Base-by-base conservation (phyloP, 1,140 invertebrate species). In the Lepidostoma basale region DNA sequence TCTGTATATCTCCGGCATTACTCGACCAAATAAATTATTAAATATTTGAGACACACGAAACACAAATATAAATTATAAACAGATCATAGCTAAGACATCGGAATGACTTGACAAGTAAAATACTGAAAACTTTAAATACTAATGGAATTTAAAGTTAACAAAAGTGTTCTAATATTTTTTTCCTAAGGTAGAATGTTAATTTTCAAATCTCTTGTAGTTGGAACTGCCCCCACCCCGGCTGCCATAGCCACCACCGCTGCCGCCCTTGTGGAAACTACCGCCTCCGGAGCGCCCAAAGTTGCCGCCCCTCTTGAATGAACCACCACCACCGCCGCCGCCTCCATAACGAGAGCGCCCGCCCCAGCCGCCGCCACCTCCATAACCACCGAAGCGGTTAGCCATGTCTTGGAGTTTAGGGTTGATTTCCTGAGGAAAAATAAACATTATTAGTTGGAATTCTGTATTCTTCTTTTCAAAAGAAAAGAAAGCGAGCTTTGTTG, bases 321-420 rank as follows among this genome's bases (percentile, higher is more conserved):
- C 76, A 45, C 77, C 74, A 36, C 79, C 79, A 20, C 79, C 78
- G 39, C 72, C 68, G 1, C 80, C 79, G 23, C 77, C 76, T 23
- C 79, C 79, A 39, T 77, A 82, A 26, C 80, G 73, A 62, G 76
- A 81, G 22, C 81, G 36, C 22, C 70, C 79, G 69, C 81, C 81
- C 80, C 81, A 82, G 30, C 84, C 81, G 12, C 81, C 81, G 39
- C 83, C 84, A 16, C 84, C 83, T 67, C 84, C 84, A 14, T 83
- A 82, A 62, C 81, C 79, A 59, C 76, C 76, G 72, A 77, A 83
- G 30, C 85, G 81, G 36, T 83, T 83, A 22, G 85, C 85, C 81
- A 87, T 81, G 36, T 82, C 82, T 76, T 86, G 84, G 36, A 86
- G 75, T 63, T 85, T 83, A 66, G 85, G 84, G 72, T 83, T 85